These are phyloP conservation scores for Leptura quadrifasciata DNA, from an alignment of 2,888 invertebrate genomes.

Conservation along the genomic window DNA sequence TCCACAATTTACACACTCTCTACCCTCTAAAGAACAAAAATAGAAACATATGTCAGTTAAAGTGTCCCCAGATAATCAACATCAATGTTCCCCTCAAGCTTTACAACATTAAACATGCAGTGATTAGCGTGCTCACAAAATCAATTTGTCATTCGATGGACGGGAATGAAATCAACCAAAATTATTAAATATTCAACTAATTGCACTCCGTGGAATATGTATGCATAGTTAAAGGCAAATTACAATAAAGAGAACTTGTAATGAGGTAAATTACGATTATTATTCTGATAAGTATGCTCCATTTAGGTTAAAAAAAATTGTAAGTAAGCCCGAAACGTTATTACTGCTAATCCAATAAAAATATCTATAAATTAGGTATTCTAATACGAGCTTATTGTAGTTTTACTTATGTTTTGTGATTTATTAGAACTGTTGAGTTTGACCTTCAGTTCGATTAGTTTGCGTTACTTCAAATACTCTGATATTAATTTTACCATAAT, in stretches of 20 bases:
- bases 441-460: constrained; percentile 2
- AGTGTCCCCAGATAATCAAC: constrained; percentile 31
- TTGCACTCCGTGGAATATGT: constrained; percentile 30
- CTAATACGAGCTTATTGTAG: neutral
- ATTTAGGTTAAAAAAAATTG: neutral
- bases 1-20: constrained; percentile 99
- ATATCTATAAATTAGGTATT: neutral
- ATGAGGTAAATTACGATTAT: constrained; percentile 27
- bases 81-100: constrained; percentile 30
- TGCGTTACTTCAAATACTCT: neutral
- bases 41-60: constrained; percentile 46
- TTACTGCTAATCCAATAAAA: neutral
- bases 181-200: constrained; percentile 45
- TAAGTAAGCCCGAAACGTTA: constrained; percentile 3
- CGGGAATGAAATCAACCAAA: constrained; percentile 50
- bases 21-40: constrained; percentile 83
- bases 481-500: neutral
- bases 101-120: constrained; percentile 54
- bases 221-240: constrained; percentile 27
- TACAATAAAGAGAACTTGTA: constrained; percentile 12
- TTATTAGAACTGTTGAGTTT: constrained; percentile 10
- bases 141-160: constrained; percentile 54
- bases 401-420: constrained; percentile 9
- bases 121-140: constrained; percentile 54
- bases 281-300: constrained; percentile 14